Base-by-base conservation (phyloP, 2,888 invertebrate species). In the Tetramorium bicarinatum region DNA sequence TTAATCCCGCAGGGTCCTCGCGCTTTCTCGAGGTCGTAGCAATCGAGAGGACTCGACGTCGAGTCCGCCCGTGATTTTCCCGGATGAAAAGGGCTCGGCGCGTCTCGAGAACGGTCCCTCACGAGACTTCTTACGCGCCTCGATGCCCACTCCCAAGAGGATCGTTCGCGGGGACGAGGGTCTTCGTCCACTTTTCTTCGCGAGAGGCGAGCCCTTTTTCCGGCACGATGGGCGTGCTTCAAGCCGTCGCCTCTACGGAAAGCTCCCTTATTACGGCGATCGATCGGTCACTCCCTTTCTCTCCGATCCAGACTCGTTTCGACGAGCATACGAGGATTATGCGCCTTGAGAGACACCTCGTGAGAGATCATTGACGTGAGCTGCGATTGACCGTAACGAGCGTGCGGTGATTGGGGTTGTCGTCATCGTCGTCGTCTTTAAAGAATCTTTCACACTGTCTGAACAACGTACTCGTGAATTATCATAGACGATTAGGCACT, bases 211-310 rank as follows among this genome's bases (percentile, higher is more conserved):
- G 29, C 69, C 77, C 84, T 84, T 86, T 88, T 86, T 85, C 77
- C 87, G 59, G 38, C 82, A 66, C 69, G 82, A 76, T 61, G 67
- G 67, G 34, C 72, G 47, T 54, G 72, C 87, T 76, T 62, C 38
- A 75, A 80, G 82, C 71, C 80, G 44, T 34, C 81, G 34, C 67
- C 80, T 74, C 69, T 82, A 38, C 69, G 83, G 74, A 64, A 88
- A 90, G 74, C 87, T 87, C 84, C 81, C 85, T 89, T 90, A 90
- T 89, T 90, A 87, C 85, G 52, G 18, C 64, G 83, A 87, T 90
- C 90, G 89, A 90, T 90, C 85, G 82, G 83, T 82, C 86, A 74
- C 84, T 86, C 80, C 75, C 66, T 47, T 84, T 71, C 64, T 25
- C 38, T 47, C 67, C 29, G 52, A 81, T 61, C 52, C 79, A 47